phyloP scores from a whole-genome alignment of 1,140 invertebrate genomes.

The Diuraphis noxia region DNA sequence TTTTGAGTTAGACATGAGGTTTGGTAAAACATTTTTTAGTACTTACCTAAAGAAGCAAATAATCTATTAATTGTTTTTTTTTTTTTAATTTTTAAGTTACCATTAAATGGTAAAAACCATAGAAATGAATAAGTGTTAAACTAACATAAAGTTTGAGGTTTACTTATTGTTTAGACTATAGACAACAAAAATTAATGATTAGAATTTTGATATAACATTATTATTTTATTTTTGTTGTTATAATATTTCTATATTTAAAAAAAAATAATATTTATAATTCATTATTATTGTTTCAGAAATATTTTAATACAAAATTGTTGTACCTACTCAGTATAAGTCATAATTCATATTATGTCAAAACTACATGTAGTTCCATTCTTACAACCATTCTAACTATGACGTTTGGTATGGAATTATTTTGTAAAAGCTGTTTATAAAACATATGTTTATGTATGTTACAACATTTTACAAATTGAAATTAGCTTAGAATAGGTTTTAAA shows the following conservation, averaged over 20 bases:
- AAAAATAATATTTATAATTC: too few species aligned
- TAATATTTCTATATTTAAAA: background rate
- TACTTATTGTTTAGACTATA: background rate
- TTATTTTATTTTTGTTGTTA: background rate
- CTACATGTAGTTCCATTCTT: background rate
- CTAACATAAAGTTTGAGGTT: background rate
- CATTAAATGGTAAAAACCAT: background rate
- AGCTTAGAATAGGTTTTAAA: background rate
- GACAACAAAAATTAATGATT: background rate
- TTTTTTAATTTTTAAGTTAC: background rate
- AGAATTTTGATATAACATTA: background rate
- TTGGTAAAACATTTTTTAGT: background rate
- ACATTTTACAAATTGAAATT: background rate
- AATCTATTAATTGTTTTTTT: too few species aligned
- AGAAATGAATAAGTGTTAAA: background rate
- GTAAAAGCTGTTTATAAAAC: too few species aligned
- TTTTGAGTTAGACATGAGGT: background rate
- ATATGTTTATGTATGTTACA: background rate
- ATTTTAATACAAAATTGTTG: background rate
- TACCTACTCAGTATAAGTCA: background rate
- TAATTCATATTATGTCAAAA: background rate
- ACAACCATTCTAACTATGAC: too few species aligned
- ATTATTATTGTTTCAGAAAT: background rate
- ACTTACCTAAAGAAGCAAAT: background rate
- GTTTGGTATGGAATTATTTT: background rate